Evolutionary conservation across 2,797 vertebrate genomes (phyloP).

Genomic region (Sebastolobus altivelis): DNA sequence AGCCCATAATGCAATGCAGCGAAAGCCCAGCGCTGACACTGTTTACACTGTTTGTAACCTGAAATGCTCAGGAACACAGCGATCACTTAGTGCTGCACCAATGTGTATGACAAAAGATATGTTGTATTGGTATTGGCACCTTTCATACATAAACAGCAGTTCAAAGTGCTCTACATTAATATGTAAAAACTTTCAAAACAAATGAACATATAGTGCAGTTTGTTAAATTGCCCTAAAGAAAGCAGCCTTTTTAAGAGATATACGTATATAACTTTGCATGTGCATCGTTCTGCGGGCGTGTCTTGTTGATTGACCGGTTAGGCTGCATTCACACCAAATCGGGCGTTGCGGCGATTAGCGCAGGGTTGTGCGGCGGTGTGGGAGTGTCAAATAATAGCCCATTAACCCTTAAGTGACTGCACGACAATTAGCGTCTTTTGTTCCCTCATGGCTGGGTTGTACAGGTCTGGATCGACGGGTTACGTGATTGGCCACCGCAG

Average conservation of each 20-base stretch:
- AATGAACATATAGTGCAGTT: background rate
- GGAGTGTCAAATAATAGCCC: background rate
- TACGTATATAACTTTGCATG: background rate
- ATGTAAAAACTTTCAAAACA: background rate
- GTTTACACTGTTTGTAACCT: background rate
- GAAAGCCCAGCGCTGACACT: background rate
- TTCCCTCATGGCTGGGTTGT: too few relatives aligned
- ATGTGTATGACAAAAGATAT: background rate
- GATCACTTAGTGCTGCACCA: background rate
- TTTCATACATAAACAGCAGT: background rate
- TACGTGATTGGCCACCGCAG: too few relatives aligned
- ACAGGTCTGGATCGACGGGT: too few relatives aligned
- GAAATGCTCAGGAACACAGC: background rate
- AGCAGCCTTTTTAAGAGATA: background rate
- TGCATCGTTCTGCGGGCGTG: background rate
- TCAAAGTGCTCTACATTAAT: background rate
- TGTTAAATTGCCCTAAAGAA: background rate
- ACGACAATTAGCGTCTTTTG: too few relatives aligned
- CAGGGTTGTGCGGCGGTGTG: background rate
- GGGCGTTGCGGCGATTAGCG: background rate
- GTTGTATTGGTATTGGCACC: background rate
- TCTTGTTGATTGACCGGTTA: conserved; percentile 62
- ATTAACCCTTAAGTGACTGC: too few relatives aligned
- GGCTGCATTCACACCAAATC: background rate
- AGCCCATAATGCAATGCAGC: conserved; percentile 6